Evolutionary conservation across 2,113 vertebrate genomes (phyloP).

Genomic region (Antechinus stuartii): DNA sequence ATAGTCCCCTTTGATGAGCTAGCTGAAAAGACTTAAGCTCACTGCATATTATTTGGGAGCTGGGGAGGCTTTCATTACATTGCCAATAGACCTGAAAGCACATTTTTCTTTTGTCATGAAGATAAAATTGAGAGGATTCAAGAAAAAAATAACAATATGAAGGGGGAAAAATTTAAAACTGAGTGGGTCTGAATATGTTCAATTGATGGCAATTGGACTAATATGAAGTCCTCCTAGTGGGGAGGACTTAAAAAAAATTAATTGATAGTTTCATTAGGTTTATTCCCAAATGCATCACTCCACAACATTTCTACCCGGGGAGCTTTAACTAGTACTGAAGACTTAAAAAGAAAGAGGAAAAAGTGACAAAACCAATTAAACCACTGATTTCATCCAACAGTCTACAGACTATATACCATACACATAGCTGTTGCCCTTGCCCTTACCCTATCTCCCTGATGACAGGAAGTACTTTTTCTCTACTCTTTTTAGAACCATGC

Average conservation of each 20-base stretch:
- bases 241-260: not conserved
- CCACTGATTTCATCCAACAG: not conserved
- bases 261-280: not conserved
- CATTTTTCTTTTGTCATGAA: not conserved
- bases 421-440: not conserved
- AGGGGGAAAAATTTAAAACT: not conserved
- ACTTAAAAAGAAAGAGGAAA: not conserved
- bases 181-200: not conserved
- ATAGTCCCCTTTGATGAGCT: not conserved
- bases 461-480: not conserved
- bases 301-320: not conserved
- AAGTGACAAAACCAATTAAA: not conserved
- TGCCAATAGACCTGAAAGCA: not conserved
- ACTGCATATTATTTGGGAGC: not conserved
- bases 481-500: not conserved
- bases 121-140: not conserved
- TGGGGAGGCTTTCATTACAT: not conserved
- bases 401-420: not conserved
- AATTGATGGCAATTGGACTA: not conserved
- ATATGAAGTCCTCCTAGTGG: not conserved
- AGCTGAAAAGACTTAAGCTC: not conserved
- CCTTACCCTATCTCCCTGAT: not conserved
- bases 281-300: not conserved
- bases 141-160: not conserved
- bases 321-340: not conserved